Evolutionary conservation across 2,797 vertebrate genomes (phyloP).

Genomic region (Cyprinella venusta): DNA sequence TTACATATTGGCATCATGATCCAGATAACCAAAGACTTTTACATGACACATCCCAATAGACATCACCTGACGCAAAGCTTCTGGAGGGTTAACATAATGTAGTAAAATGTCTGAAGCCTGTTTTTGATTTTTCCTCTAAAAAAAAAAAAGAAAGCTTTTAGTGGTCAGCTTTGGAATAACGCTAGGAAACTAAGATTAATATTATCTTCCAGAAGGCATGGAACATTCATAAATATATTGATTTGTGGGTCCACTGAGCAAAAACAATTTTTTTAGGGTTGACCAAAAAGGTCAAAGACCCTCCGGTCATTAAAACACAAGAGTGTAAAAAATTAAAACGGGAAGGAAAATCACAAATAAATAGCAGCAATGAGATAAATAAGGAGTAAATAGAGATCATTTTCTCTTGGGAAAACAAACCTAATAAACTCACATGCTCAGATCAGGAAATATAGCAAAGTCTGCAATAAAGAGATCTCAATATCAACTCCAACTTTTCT

Average conservation of each 20-base stretch:
- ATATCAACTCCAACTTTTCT: neutral
- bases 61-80: neutral
- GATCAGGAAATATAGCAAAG: neutral
- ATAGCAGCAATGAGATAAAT: neutral
- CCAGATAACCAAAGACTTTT: conserved; percentile 16
- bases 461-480: neutral
- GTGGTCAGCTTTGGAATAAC: conserved; percentile 16
- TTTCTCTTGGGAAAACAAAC: neutral
- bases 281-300: neutral
- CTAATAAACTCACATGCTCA: neutral
- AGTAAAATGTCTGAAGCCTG: conserved; percentile 4
- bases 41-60: conserved; percentile 12
- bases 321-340: neutral
- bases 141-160: neutral
- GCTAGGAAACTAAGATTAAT: conserved; percentile 15
- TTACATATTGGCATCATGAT: conserved; percentile 12
- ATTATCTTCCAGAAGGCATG: neutral
- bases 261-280: conserved; percentile 17
- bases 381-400: neutral
- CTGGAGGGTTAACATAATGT: conserved; percentile 10
- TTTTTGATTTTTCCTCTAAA: neutral
- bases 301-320: neutral
- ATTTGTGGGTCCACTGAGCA: neutral
- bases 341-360: neutral
- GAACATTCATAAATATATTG: conserved; percentile 28